Base-by-base conservation (phyloP, 2,888 invertebrate genomes). In the Thymelicus lineola region DNA sequence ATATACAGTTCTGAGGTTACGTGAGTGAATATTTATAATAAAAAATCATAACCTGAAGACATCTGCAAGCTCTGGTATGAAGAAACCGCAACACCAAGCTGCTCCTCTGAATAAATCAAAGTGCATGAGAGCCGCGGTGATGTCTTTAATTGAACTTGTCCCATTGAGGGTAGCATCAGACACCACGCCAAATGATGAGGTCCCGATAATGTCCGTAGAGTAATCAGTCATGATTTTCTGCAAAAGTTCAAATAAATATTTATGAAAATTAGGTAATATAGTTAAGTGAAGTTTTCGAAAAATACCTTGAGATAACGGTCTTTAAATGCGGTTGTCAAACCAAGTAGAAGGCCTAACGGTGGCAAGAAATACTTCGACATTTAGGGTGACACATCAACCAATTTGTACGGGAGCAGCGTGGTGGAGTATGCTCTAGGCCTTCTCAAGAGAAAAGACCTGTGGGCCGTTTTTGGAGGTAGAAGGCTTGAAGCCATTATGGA, bases 171-270 rank as follows among this genome's bases (percentile, higher is more conserved):
- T 79, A 0, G 82, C 77, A 12, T 82, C 72, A 9, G 77, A 75
- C 9, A 59, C 59, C 7, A 84, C 67, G 0, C 83, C 84, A 38
- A 84, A 84, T 0, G 80, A 75, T 0, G 79, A 73, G 2, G 75
- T 75, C 0, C 83, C 81, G 6, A 82, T 79, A 0, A 83, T 68
- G 60, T 85, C 85, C 0, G 84, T 83, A 0, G 80, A 77, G 61
- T 66, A 82, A 68, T 83, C 83, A 0, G 77, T 50, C n/a, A 74
- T 75, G 0, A 81, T 12, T 1, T 17, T 35, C 84, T 84, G 61
- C n/a, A n/a, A 20, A 58, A 58, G 42, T 28, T 28, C 28, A 28
- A 28, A 28, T 28, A 5, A 28, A 28, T 28, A 28, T 28, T 28
- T 28, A 62, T 20, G 14, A 15, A 28, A 1, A 36, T 45, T 42